phyloP scores from a whole-genome alignment of 2,888 invertebrate genomes.

The Anthophora plumipes region DNA sequence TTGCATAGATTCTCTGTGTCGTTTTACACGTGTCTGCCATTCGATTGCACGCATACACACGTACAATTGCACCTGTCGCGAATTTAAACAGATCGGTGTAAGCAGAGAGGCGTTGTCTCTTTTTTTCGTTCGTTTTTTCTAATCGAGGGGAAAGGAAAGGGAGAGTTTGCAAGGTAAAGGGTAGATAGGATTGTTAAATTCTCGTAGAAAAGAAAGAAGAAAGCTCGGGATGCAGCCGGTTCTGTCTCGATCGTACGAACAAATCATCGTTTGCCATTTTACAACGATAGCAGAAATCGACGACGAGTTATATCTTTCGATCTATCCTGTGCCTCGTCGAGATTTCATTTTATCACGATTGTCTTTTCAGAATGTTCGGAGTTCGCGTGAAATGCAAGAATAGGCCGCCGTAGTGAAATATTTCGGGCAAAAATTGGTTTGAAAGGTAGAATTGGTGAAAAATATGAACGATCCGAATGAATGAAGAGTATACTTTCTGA shows the following conservation, averaged over 20 bases:
- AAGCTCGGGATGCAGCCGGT: constrained; percentile 71
- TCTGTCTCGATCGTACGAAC: constrained; percentile 46
- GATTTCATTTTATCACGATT: neutral
- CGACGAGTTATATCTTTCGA: constrained; percentile 27
- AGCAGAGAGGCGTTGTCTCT: constrained; percentile 45
- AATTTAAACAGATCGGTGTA: constrained; percentile 57
- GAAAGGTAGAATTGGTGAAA: neutral
- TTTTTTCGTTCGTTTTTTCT: neutral
- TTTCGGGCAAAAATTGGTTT: constrained; percentile 5
- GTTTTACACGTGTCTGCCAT: constrained; percentile 1
- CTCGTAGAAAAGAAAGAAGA: constrained; percentile 64
- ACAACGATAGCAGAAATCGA: constrained; percentile 34
- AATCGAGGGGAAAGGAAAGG: constrained; percentile 16
- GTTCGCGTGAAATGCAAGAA: no score
- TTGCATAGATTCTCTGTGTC: constrained; percentile 9
- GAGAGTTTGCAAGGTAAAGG: constrained; percentile 13
- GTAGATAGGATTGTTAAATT: constrained; percentile 14
- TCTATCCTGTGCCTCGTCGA: neutral
- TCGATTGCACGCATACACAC: neutral
- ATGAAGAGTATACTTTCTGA: neutral
- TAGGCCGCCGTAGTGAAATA: constrained; percentile 25
- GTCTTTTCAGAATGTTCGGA: neutral
- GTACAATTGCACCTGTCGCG: neutral
- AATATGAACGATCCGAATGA: constrained; percentile 1
- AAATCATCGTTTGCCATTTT: neutral